Conservation (phyloP, 1,140 invertebrate species). For the Lepidurus packardi region DNA sequence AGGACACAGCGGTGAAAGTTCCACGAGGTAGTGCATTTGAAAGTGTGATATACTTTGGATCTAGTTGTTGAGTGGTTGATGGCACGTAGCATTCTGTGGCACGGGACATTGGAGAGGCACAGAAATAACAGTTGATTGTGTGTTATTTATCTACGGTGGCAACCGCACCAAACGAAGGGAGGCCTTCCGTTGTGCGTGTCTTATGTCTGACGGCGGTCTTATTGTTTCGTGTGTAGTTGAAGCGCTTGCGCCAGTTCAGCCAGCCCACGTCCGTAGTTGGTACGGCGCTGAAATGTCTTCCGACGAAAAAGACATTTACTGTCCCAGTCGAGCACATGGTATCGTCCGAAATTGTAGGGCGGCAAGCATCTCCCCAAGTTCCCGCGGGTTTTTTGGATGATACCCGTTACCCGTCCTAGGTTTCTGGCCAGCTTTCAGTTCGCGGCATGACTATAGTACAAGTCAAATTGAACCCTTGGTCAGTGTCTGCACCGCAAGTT, state of each 20-base stretch:
- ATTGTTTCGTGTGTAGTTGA: not conserved
- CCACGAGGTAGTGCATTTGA: too few relatives aligned
- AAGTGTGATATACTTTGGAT: too few relatives aligned
- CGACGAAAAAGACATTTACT: not conserved
- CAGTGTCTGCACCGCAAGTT: too few relatives aligned
- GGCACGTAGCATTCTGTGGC: conserved; percentile 4
- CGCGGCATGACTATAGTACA: not conserved
- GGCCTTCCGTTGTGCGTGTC: not conserved
- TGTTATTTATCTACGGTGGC: not conserved
- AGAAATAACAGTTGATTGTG: conserved; percentile 12
- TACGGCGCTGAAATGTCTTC: not conserved
- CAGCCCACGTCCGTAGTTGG: not conserved
- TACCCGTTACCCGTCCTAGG: too few relatives aligned
- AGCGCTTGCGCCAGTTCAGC: not conserved
- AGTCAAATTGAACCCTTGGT: too few relatives aligned
- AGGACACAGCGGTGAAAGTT: too few relatives aligned
- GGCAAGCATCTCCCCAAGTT: not conserved
- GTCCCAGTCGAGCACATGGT: conserved; percentile 1
- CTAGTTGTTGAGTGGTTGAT: conserved; percentile 1
- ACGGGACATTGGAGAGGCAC: not conserved
- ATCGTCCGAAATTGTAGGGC: not conserved
- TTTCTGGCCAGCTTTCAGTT: not conserved
- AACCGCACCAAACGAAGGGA: not conserved
- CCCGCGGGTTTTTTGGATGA: not conserved
- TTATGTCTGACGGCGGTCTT: not conserved